Evolutionary conservation across 2,888 invertebrate species (phyloP).

Genomic region (Cosmia trapezina): DNA sequence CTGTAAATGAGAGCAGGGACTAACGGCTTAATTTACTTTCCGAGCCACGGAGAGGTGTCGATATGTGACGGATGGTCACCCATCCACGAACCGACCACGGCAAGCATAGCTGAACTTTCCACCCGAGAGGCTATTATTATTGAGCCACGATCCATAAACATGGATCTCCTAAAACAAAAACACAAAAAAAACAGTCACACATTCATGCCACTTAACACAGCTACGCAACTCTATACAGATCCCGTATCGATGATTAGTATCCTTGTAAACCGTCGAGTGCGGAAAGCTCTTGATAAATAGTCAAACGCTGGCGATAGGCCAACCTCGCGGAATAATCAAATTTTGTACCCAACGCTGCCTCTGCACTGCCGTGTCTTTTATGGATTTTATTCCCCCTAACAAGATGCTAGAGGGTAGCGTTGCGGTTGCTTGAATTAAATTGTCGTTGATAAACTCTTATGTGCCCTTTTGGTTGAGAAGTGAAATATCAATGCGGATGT

Average conservation of each 20-base stretch:
- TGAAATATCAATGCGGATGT: conserved; percentile 41
- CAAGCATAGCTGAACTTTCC: too few species aligned
- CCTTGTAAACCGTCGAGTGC: conserved; percentile 87
- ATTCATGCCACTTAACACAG: neutral
- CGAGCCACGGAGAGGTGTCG: too few species aligned
- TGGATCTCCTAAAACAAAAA: too few species aligned
- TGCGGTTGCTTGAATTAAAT: conserved; percentile 88
- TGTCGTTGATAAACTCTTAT: conserved; percentile 87
- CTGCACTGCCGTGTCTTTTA: conserved; percentile 86
- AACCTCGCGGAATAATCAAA: conserved; percentile 90
- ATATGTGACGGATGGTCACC: too few species aligned
- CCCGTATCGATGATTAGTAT: conserved; percentile 86
- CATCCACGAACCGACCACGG: too few species aligned
- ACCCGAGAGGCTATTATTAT: too few species aligned
- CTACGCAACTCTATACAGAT: conserved; percentile 74
- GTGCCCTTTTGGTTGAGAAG: conserved; percentile 76
- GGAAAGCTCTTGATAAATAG: conserved; percentile 88
- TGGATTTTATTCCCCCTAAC: conserved; percentile 89
- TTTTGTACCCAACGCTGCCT: conserved; percentile 84
- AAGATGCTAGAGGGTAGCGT: conserved; percentile 84
- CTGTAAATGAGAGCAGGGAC: too few species aligned
- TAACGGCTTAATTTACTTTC: too few species aligned
- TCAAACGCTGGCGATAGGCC: conserved; percentile 89
- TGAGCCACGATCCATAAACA: too few species aligned
- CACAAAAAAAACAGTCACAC: conserved; percentile 23